phyloP scores from a whole-genome alignment of 2,888 invertebrate genomes.

The Melanophora roralis region DNA sequence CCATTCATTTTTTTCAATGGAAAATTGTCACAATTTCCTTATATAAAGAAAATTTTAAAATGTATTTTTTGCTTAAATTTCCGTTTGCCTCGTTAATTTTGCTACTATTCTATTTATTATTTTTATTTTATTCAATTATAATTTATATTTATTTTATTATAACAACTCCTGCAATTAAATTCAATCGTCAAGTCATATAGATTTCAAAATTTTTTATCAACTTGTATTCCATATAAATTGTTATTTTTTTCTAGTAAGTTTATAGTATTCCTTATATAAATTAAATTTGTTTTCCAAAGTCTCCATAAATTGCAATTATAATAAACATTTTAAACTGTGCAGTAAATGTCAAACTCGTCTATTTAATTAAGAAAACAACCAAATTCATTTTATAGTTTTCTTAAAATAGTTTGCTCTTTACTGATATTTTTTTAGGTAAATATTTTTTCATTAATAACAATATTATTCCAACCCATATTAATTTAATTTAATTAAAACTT shows the following conservation, averaged over 20 bases:
- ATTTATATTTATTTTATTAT: too few relatives aligned
- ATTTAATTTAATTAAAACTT: slow-evolving; percentile 60
- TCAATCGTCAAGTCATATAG: neutral
- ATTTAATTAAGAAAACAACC: slow-evolving; percentile 18
- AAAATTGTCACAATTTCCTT: too few relatives aligned
- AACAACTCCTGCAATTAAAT: neutral
- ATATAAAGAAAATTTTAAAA: too few relatives aligned
- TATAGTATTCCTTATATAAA: neutral
- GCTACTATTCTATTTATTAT: too few relatives aligned
- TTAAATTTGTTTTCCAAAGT: neutral
- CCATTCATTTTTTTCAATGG: too few relatives aligned
- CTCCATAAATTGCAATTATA: slow-evolving; percentile 47
- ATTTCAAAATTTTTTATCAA: neutral
- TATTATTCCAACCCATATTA: slow-evolving; percentile 58
- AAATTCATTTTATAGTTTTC: neutral
- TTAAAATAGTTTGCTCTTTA: neutral
- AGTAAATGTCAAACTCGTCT: slow-evolving; percentile 52
- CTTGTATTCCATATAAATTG: neutral
- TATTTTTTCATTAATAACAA: slow-evolving; percentile 54
- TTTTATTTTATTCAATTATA: too few relatives aligned
- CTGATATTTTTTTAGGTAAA: slow-evolving; percentile 7
- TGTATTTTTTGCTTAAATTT: too few relatives aligned
- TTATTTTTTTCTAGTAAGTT: slow-evolving; percentile 1
- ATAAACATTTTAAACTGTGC: slow-evolving; percentile 23
- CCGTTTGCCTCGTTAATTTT: too few relatives aligned